Evolutionary conservation across 2,888 invertebrate genomes (phyloP), one percentile per base, ranked within the genome.

Genomic region (Apotomis betuletana): DNA sequence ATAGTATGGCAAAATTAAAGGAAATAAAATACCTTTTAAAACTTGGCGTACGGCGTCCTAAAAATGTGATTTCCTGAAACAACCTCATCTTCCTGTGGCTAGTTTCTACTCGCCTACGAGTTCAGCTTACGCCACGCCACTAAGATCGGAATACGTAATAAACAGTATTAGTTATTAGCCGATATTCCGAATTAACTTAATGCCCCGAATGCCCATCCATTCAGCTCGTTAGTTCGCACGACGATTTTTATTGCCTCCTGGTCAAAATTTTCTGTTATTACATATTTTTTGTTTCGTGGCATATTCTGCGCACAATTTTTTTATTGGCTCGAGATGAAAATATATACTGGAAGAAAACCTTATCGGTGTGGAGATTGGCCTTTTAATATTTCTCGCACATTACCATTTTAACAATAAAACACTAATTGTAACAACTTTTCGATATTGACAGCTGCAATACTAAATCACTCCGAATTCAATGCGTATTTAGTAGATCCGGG

Each of bases 321-420:
- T 77, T 65, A 81, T 84, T 83, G 82, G 79, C 79, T 81, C 77
- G 76, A 73, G 76, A 72, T 76, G 75, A 75, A 75, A 75, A 83
- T 81, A 84, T 85, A 81, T 75, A 62, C 71, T 73, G 38, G 64
- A 64, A 74, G 73, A 55, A 70, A 78, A 74, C 75, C 75, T 76
- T 78, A 75, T 77, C 79, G 82, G 80, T 83, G 81, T 85, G 83
- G 85, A 79, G 78, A 82, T 80, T 79, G 73, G 79, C 79, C 79
- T 80, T 79, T 67, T 81, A 83, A 80, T 72, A 72, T 63, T 68
- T 72, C 78, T 77, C 62, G 78, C 79, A 78, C 74, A 72, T 79
- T 82, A 81, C 81, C 62, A 69, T 65, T 41, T 80, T 81, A 81
- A 82, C 79, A 77, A 74, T 78, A 75, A 77, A 81, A 74, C 59